These are phyloP conservation scores for Oscheius sp. DNA, from an alignment of 1,140 invertebrate species.

Conservation along the genomic window DNA sequence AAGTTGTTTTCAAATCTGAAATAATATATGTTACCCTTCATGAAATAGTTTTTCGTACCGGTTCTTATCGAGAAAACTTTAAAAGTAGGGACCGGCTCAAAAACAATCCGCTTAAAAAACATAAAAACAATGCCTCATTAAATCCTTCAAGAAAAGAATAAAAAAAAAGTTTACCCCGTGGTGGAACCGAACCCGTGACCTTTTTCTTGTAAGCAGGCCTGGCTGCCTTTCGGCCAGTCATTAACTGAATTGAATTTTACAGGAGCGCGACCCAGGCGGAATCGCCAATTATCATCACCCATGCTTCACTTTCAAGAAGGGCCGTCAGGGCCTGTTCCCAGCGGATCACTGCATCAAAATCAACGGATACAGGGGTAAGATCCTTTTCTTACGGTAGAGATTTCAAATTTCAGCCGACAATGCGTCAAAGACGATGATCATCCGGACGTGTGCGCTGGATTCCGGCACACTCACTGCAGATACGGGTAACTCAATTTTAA, in stretches of 20 bases:
- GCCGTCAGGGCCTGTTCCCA: conserved; percentile 85
- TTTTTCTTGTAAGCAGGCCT: no score
- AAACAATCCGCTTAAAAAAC: no score
- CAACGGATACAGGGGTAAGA: conserved; percentile 77
- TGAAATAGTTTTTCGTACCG: no score
- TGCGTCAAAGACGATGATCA: conserved; percentile 59
- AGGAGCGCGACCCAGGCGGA: conserved; percentile 68
- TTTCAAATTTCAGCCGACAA: conserved; percentile 51
- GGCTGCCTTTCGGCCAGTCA: neutral
- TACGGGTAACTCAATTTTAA: conserved; percentile 48
- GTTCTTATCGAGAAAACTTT: no score
- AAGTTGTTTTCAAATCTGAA: no score
- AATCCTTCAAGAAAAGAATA: no score
- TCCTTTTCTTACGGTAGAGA: neutral
- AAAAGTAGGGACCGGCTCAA: no score
- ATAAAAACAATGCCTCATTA: no score
- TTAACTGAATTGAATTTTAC: neutral
- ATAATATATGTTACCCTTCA: no score
- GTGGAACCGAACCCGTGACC: no score
- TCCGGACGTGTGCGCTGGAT: conserved; percentile 66
- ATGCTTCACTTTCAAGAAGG: conserved; percentile 86
- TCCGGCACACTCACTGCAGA: conserved; percentile 64
- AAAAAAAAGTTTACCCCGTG: no score
- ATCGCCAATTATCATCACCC: conserved; percentile 78
- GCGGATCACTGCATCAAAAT: conserved; percentile 95